phyloP scores from a whole-genome alignment of 2,113 vertebrate species.

The Fukomys damarensis region DNA sequence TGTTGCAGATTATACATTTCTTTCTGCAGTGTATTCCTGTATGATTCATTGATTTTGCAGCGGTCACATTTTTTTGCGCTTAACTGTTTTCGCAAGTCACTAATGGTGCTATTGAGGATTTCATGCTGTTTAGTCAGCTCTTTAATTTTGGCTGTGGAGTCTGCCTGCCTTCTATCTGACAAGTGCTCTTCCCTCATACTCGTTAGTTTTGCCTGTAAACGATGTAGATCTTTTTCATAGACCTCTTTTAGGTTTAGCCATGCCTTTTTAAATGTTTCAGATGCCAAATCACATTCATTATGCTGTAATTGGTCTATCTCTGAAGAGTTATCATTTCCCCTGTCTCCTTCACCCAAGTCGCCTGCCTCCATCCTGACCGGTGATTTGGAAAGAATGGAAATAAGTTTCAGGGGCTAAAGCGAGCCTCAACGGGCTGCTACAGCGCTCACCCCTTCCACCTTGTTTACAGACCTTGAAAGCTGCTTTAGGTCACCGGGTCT shows the following conservation, averaged over 20 bases:
- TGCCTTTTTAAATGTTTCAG: neutral
- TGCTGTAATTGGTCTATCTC: fast-evolving
- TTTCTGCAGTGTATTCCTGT: neutral
- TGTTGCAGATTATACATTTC: constrained; percentile 48
- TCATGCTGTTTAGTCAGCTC: neutral
- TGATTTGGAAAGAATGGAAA: neutral
- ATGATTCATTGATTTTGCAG: neutral
- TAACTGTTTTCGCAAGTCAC: neutral
- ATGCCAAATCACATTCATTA: neutral
- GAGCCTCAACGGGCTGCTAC: neutral
- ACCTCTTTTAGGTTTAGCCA: constrained; percentile 33
- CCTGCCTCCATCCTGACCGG: neutral
- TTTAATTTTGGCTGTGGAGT: neutral
- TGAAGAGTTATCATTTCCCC: neutral
- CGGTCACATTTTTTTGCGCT: neutral
- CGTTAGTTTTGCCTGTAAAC: constrained; percentile 31
- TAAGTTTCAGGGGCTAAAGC: neutral
- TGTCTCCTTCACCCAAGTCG: neutral
- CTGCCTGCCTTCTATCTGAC: fast-evolving
- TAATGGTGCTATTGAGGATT: neutral
- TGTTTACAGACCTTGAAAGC: constrained; percentile 3
- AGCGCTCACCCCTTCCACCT: neutral
- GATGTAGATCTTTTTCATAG: constrained; percentile 31
- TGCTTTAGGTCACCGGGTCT: no score
- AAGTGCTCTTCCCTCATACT: neutral